Base-by-base conservation (phyloP, 2,113 vertebrate genomes). In the Mastomys coucha region DNA sequence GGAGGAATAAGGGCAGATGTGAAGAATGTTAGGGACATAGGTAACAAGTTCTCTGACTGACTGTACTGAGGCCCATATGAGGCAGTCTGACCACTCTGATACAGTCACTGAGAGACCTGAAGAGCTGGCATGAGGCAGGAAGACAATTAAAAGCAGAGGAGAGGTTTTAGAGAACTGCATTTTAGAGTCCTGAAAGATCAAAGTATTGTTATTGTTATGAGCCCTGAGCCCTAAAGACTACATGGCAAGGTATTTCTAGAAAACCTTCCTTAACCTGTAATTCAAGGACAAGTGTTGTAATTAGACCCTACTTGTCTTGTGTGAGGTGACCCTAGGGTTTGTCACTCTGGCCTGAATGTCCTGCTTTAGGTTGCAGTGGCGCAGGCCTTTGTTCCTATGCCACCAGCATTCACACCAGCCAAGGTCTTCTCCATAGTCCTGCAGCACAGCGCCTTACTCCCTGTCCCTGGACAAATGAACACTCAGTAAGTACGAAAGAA, bases 391-490 rank as follows among this genome's bases (percentile, higher is more conserved):
- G 33, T 73, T 70, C 51, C 75, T 42, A 20, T 1, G 11, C 31
- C 14, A 4, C 39, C 67, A 33, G 28, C 73, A 26, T 80, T 77
- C 16, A 10, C 1, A n/a, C 39, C 82, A 36, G 10, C 7, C n/a
- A 9, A 60, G 36, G 19, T 67, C 17, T 6, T n/a, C 49, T 36
- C 24, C 1, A 0, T 7, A 13, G 28, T 39, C 20, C 20, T 1
- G 13, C 42, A 45, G 1, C 49, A 16, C 39, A 51, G 31, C 67
- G 24, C 51, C n/a, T 42, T 26, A 3, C 1, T 13, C 28, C 24
- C 36, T 42, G 28, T 28, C 0, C 7, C 1, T 19, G 51, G 0
- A 0, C 86, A 39, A 1, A 0, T 56, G 19, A 26, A 8, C 28
- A 12, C 78, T 53, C 82, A 31, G 8, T 39, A n/a, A 80, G 45